These are phyloP conservation scores for Onychostoma macrolepis DNA, from an alignment of 2,113 vertebrate genomes.

Conservation along the genomic window DNA sequence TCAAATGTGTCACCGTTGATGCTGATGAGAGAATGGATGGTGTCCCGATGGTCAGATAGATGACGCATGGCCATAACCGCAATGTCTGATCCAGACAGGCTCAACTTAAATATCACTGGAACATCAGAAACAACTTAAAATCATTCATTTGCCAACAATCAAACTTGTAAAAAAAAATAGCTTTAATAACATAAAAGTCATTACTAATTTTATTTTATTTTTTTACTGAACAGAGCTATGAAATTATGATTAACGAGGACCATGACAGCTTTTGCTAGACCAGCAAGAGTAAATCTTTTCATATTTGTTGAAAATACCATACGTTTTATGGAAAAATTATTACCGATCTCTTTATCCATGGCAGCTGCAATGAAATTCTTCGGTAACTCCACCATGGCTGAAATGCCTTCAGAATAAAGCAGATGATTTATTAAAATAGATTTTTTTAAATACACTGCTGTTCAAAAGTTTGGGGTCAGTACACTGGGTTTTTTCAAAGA, in stretches of 20 bases:
- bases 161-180: not conserved
- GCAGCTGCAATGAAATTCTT: slow-evolving; percentile 89
- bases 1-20: slow-evolving; percentile 79
- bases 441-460: not conserved
- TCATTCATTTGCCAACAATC: not conserved
- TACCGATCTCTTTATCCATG: slow-evolving; percentile 89
- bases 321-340: not conserved
- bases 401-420: slow-evolving; percentile 77
- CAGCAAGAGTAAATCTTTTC: not conserved
- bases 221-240: not conserved
- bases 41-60: slow-evolving; percentile 88
- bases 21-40: slow-evolving; percentile 85
- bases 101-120: slow-evolving; percentile 89
- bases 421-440: not conserved
- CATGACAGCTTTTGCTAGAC: not conserved
- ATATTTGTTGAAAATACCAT: not conserved
- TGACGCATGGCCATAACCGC: slow-evolving; percentile 81
- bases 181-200: not conserved
- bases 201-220: not conserved
- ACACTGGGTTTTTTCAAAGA: not conserved
- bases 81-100: slow-evolving; percentile 66
- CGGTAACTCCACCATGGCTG: slow-evolving; percentile 85
- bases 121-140: not conserved
- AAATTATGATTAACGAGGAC: not conserved
- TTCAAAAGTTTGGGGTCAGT: not conserved